A percentile compares a stretch with the other conserved stretches of the same genome.
Evolutionary conservation across 2,888 invertebrate genomes (phyloP).

Genomic region (Heliconius erato): DNA sequence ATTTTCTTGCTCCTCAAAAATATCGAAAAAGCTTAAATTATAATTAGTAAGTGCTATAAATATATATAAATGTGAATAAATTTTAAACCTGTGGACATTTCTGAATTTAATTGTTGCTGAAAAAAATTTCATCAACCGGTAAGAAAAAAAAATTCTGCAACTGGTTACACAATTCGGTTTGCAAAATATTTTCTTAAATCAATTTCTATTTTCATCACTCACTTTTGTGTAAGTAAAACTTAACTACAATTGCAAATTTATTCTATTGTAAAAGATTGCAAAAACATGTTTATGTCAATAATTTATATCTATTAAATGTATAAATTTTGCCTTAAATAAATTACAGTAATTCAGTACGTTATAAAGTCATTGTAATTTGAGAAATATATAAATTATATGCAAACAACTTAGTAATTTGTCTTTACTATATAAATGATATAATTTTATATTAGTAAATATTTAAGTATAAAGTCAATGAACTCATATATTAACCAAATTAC

Average conservation of each 20-base stretch:
- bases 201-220: not conserved
- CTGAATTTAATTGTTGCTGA: not conserved
- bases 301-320: not conserved
- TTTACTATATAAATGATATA: not conserved
- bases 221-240: not conserved
- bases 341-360: not conserved
- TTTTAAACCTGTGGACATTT: not conserved
- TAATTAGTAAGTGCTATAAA: not conserved
- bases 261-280: not conserved
- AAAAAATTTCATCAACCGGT: conserved; percentile 31
- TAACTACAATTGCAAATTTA: not conserved
- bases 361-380: not conserved
- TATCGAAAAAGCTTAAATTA: conserved; percentile 10
- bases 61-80: not conserved
- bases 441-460: not conserved
- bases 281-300: not conserved
- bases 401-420: not conserved
- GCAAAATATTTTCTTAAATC: not conserved
- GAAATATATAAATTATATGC: not conserved
- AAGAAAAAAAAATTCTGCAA: conserved; percentile 7
- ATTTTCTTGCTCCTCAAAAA: conserved; percentile 6
- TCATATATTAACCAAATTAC: not conserved
- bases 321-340: not conserved
- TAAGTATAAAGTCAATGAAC: not conserved
- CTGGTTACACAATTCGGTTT: conserved; percentile 17